Conservation (phyloP, 2,888 invertebrate genomes). For the Anarsia innoxiella region DNA sequence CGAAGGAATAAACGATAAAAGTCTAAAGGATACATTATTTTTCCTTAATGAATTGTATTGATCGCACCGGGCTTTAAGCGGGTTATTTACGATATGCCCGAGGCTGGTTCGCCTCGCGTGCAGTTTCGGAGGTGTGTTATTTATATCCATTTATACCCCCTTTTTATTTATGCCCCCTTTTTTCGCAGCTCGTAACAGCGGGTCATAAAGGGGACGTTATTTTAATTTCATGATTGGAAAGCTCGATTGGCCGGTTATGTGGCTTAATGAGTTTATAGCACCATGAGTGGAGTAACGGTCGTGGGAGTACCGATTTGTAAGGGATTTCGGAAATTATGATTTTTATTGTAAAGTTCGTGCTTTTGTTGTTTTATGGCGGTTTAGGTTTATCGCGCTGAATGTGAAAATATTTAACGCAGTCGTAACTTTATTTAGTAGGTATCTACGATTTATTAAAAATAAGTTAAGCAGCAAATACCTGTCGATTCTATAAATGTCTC, state of each 20-base stretch:
- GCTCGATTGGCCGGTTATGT: constrained; percentile 72
- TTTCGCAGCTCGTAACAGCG: constrained; percentile 75
- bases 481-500: too few relatives aligned
- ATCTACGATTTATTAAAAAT: too few relatives aligned
- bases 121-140: constrained; percentile 69
- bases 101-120: constrained; percentile 61
- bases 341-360: background rate
- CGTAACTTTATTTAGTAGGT: too few relatives aligned
- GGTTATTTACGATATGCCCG: constrained; percentile 63
- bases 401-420: too few relatives aligned
- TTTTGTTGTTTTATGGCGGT: constrained; percentile 11
- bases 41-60: constrained; percentile 71
- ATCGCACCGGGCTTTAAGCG: constrained; percentile 61
- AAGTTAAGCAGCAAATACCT: too few relatives aligned
- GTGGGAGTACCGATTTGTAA: constrained; percentile 36
- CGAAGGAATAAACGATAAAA: constrained; percentile 42
- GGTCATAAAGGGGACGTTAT: constrained; percentile 71
- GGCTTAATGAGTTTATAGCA: constrained; percentile 71
- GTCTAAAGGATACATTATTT: constrained; percentile 54
- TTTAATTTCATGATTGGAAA: constrained; percentile 75
- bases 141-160: constrained; percentile 68
- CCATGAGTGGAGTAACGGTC: constrained; percentile 59
- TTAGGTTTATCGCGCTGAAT: too few relatives aligned
- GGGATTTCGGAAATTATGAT: constrained; percentile 15
- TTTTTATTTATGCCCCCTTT: constrained; percentile 74